A percentile compares a stretch with the other conserved stretches of the same genome.
phyloP scores from a whole-genome alignment of 2,888 invertebrate genomes.

The Yponomeuta sedellus region DNA sequence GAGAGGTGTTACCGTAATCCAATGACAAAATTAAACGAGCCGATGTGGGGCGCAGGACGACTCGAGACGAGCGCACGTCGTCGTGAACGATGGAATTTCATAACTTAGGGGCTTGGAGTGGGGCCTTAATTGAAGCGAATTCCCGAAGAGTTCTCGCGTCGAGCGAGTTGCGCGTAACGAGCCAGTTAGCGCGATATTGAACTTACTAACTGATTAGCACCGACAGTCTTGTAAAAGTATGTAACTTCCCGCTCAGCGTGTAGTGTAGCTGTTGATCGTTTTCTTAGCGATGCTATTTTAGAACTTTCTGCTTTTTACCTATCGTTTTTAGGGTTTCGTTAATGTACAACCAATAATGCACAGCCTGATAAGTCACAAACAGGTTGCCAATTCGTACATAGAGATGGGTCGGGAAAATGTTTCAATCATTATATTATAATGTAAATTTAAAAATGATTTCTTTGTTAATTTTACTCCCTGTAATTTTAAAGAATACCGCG shows the following conservation, averaged over 20 bases:
- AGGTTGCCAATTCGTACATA: too few relatives aligned
- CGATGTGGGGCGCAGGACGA: not conserved
- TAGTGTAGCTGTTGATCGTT: too few relatives aligned
- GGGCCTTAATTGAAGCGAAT: not conserved
- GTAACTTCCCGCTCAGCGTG: not conserved
- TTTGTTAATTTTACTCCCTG: too few relatives aligned
- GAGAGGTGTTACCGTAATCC: not conserved
- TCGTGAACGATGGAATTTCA: not conserved
- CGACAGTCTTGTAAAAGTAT: not conserved
- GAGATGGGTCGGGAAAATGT: too few relatives aligned
- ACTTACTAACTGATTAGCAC: not conserved
- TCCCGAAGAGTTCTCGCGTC: not conserved
- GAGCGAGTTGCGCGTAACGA: not conserved
- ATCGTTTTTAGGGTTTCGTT: too few relatives aligned
- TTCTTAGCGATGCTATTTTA: too few relatives aligned
- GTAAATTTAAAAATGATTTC: too few relatives aligned
- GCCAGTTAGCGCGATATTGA: not conserved
- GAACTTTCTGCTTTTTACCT: too few relatives aligned
- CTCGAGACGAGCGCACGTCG: not conserved
- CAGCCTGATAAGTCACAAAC: too few relatives aligned
- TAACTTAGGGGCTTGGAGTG: not conserved
- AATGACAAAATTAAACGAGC: not conserved
- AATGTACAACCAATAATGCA: too few relatives aligned
- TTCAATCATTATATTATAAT: too few relatives aligned
- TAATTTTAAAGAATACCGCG: too few relatives aligned